Evolutionary conservation across 2,113 vertebrate species (phyloP).

Genomic region (Corydoras maculifer): DNA sequence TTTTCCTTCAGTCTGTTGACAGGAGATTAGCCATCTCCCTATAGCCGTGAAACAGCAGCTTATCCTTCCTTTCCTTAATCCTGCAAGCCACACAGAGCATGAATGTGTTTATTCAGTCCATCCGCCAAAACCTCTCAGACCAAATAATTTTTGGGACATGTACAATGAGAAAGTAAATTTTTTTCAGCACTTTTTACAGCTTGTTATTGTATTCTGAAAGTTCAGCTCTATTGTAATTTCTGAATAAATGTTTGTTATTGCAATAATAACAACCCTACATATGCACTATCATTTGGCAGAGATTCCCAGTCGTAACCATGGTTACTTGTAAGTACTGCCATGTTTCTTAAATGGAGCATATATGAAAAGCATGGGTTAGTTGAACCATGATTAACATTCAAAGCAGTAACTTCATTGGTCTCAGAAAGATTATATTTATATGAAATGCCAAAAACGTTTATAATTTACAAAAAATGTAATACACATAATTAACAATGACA

Average conservation of each 20-base stretch:
- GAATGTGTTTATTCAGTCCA: conserved; percentile 35
- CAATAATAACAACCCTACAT: conserved; percentile 12
- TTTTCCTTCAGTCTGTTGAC: conserved; percentile 41
- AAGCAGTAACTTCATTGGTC: no score
- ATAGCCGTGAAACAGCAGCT: conserved; percentile 43
- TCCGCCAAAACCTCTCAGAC: conserved; percentile 25
- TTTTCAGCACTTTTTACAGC: background rate
- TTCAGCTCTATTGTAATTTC: conserved; percentile 3
- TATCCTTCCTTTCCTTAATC: conserved; percentile 46
- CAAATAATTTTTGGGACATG: conserved; percentile 18
- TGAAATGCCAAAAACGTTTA: background rate
- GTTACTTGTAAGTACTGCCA: conserved; percentile 19
- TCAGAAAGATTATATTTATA: background rate
- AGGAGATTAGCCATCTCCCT: conserved; percentile 49
- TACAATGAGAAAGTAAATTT: conserved; percentile 3
- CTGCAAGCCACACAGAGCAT: conserved; percentile 39
- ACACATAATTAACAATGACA: no score
- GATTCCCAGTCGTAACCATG: conserved; percentile 25
- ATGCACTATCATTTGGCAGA: background rate
- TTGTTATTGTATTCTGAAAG: background rate
- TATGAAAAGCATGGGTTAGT: background rate
- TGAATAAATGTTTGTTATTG: conserved; percentile 16
- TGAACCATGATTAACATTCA: conserved; percentile 9
- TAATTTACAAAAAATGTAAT: background rate
- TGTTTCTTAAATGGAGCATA: conserved; percentile 14